Evolutionary conservation across 2,113 vertebrate genomes (phyloP).

Genomic region (Nothoprocta perdicaria): DNA sequence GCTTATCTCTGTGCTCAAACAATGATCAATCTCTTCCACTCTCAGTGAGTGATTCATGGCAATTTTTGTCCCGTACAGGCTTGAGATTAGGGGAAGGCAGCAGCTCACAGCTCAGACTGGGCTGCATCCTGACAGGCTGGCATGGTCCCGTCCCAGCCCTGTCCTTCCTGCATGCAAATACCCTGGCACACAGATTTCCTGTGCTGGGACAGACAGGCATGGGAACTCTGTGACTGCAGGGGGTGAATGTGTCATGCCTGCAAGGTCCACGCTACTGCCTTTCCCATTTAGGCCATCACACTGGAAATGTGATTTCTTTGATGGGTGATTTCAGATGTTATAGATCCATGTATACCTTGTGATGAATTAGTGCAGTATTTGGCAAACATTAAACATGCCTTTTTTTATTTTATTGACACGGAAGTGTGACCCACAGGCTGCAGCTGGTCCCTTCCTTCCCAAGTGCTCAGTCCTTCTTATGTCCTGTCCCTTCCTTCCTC

Average conservation of each 20-base stretch:
- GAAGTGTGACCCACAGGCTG: slow-evolving; percentile 70
- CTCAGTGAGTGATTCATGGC: slow-evolving; percentile 30
- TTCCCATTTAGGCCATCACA: slow-evolving; percentile 9
- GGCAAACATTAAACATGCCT: slow-evolving; percentile 70
- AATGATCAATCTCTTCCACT: slow-evolving; percentile 27
- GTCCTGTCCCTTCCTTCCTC: slow-evolving; percentile 59
- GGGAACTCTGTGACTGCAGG: slow-evolving; percentile 49
- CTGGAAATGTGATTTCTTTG: slow-evolving; percentile 70
- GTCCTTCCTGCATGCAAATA: background rate
- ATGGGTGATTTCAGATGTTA: slow-evolving; percentile 70
- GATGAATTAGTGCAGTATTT: slow-evolving; percentile 79
- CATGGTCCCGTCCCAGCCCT: background rate
- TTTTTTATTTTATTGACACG: slow-evolving; percentile 54
- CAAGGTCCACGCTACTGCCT: slow-evolving; percentile 28
- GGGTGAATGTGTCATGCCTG: slow-evolving; percentile 16
- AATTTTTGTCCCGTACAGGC: slow-evolving; percentile 10
- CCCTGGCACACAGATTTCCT: slow-evolving; percentile 41
- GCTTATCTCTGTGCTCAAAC: background rate
- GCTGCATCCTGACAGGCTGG: slow-evolving; percentile 12
- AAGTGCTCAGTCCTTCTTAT: slow-evolving; percentile 56
- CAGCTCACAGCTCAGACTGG: background rate
- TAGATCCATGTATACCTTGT: slow-evolving; percentile 76
- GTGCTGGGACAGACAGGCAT: slow-evolving; percentile 30
- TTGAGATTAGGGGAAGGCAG: slow-evolving; percentile 21
- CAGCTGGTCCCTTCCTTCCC: slow-evolving; percentile 72